Percentiles rank a stretch among this genome's conserved stretches.
These are phyloP conservation scores for Thecophora atra DNA, from an alignment of 2,888 invertebrate species.

Conservation along the genomic window DNA sequence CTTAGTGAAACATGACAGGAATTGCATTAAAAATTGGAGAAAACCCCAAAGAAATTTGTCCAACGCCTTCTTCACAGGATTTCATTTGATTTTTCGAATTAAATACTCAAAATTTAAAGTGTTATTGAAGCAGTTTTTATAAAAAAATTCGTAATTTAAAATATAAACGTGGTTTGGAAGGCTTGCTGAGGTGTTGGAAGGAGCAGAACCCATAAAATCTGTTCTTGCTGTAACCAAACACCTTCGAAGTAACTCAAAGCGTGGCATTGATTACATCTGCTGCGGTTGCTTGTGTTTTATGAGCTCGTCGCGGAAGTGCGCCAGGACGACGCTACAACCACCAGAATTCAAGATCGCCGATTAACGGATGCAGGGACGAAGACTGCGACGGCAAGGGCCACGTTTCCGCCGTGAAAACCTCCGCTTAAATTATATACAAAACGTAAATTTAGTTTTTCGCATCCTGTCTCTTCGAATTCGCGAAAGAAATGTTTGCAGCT, in stretches of 20 bases:
- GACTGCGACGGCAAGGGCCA: constrained; percentile 19
- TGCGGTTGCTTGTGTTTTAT: constrained; percentile 15
- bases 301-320: constrained; percentile 10
- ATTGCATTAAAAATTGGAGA: constrained; percentile 1
- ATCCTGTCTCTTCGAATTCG: too few relatives aligned
- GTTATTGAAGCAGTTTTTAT: background rate
- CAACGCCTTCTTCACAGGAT: too few relatives aligned
- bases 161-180: background rate
- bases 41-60: too few relatives aligned
- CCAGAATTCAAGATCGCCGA: constrained; percentile 34
- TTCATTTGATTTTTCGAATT: too few relatives aligned
- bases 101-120: too few relatives aligned
- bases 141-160: background rate
- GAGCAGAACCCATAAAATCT: background rate
- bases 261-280: background rate
- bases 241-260: constrained; percentile 4
- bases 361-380: constrained; percentile 31
- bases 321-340: background rate
- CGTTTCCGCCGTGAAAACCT: constrained; percentile 49
- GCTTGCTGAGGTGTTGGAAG: background rate
- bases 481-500: constrained; percentile 30
- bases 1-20: constrained; percentile 1
- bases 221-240: background rate
- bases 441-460: constrained; percentile 41
- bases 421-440: constrained; percentile 49